Evolutionary conservation across 2,888 invertebrate species (phyloP).

Genomic region (Actias luna): DNA sequence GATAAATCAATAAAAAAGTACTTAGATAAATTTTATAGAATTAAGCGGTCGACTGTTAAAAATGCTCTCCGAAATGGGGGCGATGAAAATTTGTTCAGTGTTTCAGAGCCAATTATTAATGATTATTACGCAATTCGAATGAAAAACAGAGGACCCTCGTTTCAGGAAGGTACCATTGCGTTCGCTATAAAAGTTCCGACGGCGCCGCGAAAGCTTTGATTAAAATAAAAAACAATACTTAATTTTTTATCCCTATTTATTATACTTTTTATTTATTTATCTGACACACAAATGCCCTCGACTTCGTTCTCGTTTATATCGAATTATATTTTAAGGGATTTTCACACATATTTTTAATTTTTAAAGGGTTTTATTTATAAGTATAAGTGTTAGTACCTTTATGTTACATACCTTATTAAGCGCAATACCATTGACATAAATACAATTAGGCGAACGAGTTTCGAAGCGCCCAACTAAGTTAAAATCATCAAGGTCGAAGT

Average conservation of each 20-base stretch:
- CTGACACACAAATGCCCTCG: too few species aligned
- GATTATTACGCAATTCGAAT: constrained; percentile 13
- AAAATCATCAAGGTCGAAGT: too few species aligned
- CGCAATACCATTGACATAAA: too few species aligned
- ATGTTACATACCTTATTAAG: too few species aligned
- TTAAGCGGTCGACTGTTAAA: neutral
- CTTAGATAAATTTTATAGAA: neutral
- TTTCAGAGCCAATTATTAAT: constrained; percentile 19
- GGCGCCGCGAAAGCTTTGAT: neutral
- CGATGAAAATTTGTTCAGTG: constrained; percentile 8
- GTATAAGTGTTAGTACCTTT: too few species aligned
- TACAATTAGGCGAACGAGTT: too few species aligned
- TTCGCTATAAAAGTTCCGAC: constrained; percentile 3
- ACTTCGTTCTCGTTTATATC: too few species aligned
- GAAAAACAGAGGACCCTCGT: constrained; percentile 15
- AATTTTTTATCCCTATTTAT: neutral
- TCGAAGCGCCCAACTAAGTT: too few species aligned
- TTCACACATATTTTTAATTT: too few species aligned
- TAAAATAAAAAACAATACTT: neutral
- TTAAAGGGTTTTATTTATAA: too few species aligned
- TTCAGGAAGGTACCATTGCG: neutral
- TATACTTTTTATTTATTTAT: neutral
- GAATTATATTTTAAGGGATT: too few species aligned
- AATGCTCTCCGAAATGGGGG: neutral
- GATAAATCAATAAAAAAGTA: neutral